A percentile compares a stretch with the other conserved stretches of the same genome.
Conservation (phyloP, 1,140 invertebrate species). For the Conus ventricosus region DNA sequence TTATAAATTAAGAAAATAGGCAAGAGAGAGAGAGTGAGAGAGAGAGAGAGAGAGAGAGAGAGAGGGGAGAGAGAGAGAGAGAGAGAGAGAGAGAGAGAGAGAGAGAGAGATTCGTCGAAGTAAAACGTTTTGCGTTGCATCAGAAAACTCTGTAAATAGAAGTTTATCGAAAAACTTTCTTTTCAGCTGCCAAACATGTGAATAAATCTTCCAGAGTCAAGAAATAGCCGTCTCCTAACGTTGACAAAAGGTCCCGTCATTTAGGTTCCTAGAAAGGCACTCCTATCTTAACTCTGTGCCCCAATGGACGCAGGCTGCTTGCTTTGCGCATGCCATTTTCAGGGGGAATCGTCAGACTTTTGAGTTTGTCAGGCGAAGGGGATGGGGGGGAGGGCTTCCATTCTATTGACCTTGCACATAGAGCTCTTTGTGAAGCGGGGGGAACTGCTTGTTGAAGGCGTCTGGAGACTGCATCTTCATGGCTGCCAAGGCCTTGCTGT, state of each 20-base stretch:
- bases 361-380: not conserved
- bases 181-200: not conserved
- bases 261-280: not conserved
- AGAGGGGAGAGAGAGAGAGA: not conserved
- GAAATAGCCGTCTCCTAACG: not conserved
- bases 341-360: too few species aligned
- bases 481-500: slow-evolving; percentile 61
- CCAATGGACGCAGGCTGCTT: not conserved
- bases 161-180: not conserved
- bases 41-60: not conserved
- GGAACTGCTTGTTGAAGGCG: slow-evolving; percentile 58
- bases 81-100: not conserved
- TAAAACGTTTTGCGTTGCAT: not conserved
- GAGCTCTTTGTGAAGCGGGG: slow-evolving; percentile 64
- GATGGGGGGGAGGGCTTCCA: not conserved
- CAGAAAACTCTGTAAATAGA: not conserved
- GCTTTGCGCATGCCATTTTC: not conserved
- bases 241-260: not conserved
- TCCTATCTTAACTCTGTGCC: not conserved
- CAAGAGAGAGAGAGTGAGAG: not conserved
- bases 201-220: not conserved
- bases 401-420: not conserved
- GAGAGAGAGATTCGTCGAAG: not conserved
- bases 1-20: not conserved
- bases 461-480: slow-evolving; percentile 67